Evolutionary conservation across 1,140 invertebrate species (phyloP).

Genomic region (Charaxes varanes): DNA sequence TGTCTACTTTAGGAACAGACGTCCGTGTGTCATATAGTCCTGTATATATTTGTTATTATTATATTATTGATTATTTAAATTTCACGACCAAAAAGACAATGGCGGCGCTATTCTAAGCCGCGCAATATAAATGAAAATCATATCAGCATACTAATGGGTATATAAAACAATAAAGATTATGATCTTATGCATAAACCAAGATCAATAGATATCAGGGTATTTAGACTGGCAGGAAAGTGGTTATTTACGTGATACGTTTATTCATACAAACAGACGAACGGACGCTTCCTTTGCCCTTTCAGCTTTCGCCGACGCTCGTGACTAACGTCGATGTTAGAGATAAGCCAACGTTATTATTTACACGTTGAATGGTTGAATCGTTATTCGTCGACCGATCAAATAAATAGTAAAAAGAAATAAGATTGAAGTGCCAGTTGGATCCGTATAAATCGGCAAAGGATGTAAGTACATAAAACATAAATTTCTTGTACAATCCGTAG

Average conservation of each 20-base stretch:
- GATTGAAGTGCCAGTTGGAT: no score
- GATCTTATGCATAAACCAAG: conserved; percentile 5
- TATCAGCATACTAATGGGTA: not conserved
- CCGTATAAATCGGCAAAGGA: no score
- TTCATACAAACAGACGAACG: conserved; percentile 48
- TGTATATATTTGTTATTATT: no score
- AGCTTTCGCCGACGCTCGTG: conserved; percentile 54
- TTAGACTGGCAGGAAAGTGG: conserved; percentile 21
- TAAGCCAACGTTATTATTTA: conserved; percentile 57
- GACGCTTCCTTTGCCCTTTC: conserved; percentile 43
- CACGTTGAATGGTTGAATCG: conserved; percentile 39
- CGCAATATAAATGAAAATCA: no score
- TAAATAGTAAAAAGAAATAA: conserved; percentile 8
- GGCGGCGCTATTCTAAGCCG: no score
- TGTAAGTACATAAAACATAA: no score
- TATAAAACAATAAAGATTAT: conserved; percentile 7
- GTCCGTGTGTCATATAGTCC: no score
- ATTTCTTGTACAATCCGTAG: no score
- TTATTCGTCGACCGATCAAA: conserved; percentile 13
- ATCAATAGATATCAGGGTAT: conserved; percentile 16
- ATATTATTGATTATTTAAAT: no score
- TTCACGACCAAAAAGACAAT: no score
- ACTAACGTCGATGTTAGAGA: conserved; percentile 54
- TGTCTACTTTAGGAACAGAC: no score
- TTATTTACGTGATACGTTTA: conserved; percentile 48